Percentiles rank a stretch among this genome's conserved stretches.
phyloP scores from a whole-genome alignment of 2,113 vertebrate species.

The Atherinomorus stipes region DNA sequence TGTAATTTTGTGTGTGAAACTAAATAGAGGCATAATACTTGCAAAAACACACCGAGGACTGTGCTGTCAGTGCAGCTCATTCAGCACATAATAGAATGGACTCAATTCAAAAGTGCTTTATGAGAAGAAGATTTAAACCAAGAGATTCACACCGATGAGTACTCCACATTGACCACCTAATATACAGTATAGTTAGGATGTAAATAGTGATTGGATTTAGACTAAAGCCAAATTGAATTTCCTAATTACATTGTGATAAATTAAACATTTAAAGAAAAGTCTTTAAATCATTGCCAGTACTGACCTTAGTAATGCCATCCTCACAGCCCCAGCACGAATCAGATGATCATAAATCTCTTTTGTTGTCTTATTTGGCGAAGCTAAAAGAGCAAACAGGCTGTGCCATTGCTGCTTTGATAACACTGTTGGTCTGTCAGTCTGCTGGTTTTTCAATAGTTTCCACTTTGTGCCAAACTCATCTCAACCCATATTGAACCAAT shows the following conservation, averaged over 20 bases:
- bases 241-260: not conserved
- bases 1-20: not conserved
- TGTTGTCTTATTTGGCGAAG: not conserved
- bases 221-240: not conserved
- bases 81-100: not conserved
- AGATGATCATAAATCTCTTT: no score
- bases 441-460: not conserved
- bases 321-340: no score
- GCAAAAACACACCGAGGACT: not conserved
- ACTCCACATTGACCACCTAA: not conserved
- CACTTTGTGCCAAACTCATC: conserved; percentile 3
- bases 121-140: no score
- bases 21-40: not conserved
- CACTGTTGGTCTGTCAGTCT: not conserved
- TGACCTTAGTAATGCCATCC: no score
- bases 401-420: not conserved
- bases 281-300: no score
- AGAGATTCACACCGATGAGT: no score
- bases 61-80: not conserved
- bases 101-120: not conserved
- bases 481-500: not conserved
- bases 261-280: no score
- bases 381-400: not conserved
- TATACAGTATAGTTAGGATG: not conserved
- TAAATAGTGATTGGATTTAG: not conserved